Percentiles rank a stretch among this genome's conserved stretches.
phyloP scores from a whole-genome alignment of 2,888 invertebrate genomes.

The Eupithecia abbreviata region DNA sequence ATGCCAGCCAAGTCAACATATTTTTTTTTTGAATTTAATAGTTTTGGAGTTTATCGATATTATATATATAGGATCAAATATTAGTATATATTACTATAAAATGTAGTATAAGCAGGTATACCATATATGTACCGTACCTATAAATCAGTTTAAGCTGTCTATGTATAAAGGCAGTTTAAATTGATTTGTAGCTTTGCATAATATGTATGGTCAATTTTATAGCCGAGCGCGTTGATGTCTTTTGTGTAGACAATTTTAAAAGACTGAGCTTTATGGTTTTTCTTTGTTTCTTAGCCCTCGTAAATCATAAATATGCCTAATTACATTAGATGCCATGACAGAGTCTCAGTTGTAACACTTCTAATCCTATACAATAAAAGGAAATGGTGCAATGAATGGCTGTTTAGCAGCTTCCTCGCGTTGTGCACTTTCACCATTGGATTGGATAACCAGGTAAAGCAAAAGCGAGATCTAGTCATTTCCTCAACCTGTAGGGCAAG shows the following conservation, averaged over 20 bases:
- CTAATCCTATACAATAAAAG: slow-evolving; percentile 30
- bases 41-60: too few species aligned
- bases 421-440: slow-evolving; percentile 67
- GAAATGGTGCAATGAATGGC: slow-evolving; percentile 47
- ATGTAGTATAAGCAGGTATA: too few species aligned
- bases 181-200: background rate
- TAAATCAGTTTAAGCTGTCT: too few species aligned
- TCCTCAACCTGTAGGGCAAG: slow-evolving; percentile 6
- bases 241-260: slow-evolving; percentile 24
- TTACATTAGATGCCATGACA: background rate
- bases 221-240: slow-evolving; percentile 40
- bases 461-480: slow-evolving; percentile 14
- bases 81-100: too few species aligned
- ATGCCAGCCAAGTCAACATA: too few species aligned
- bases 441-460: slow-evolving; percentile 50
- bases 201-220: background rate
- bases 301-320: background rate
- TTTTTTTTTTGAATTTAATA: too few species aligned
- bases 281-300: background rate
- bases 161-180: too few species aligned
- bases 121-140: too few species aligned
- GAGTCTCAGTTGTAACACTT: slow-evolving; percentile 1
- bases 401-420: slow-evolving; percentile 65
- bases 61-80: too few species aligned
- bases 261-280: background rate